A percentile compares a stretch with the other conserved stretches of the same genome.
Conservation (phyloP, 2,888 invertebrate genomes). For the Trichopoda pennipes region DNA sequence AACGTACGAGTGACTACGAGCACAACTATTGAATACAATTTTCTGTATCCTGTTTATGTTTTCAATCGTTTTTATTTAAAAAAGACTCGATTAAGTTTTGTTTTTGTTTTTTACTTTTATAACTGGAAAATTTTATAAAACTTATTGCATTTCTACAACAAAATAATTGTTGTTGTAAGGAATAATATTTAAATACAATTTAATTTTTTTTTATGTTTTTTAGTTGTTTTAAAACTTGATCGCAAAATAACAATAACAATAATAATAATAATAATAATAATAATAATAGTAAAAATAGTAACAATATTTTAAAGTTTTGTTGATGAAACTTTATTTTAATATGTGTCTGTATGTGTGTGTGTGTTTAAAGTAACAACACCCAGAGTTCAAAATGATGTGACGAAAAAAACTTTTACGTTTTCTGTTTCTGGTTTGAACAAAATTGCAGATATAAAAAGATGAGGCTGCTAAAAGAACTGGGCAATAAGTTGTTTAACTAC, state of each 20-base stretch:
- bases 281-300: conserved; percentile 1
- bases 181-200: too few relatives aligned
- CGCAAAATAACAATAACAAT: not conserved
- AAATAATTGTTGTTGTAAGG: too few relatives aligned
- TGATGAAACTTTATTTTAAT: too few relatives aligned
- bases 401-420: too few relatives aligned
- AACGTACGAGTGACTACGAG: not conserved
- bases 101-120: not conserved
- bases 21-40: conserved; percentile 6
- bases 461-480: too few relatives aligned
- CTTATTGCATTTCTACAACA: not conserved
- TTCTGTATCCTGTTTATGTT: conserved; percentile 54
- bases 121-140: conserved; percentile 1
- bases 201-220: conserved; percentile 28
- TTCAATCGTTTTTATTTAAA: conserved; percentile 5
- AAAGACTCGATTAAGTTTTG: too few relatives aligned
- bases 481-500: too few relatives aligned
- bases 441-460: too few relatives aligned
- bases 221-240: conserved; percentile 22
- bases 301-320: conserved; percentile 15
- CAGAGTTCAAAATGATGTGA: too few relatives aligned
- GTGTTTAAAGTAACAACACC: too few relatives aligned
- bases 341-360: too few relatives aligned
- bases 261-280: conserved; percentile 13
- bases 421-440: too few relatives aligned